phyloP scores from a whole-genome alignment of 1,140 invertebrate species.

The Melipona quadrifasciata region DNA sequence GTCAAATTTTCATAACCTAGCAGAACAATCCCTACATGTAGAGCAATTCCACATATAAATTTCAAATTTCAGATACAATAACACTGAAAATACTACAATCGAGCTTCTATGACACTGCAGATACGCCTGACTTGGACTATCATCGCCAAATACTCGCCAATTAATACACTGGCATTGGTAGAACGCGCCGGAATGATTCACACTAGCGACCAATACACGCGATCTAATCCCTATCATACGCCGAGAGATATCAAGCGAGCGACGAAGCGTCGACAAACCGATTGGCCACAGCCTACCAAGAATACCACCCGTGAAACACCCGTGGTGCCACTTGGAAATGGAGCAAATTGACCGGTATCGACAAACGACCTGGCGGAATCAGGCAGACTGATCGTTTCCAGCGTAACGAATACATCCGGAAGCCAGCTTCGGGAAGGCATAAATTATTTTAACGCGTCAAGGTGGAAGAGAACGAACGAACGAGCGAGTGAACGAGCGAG shows the following conservation, averaged over 20 bases:
- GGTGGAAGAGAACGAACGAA: constrained; percentile 26
- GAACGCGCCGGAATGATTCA: constrained; percentile 10
- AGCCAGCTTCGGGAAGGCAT: constrained; percentile 11
- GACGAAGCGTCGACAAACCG: not conserved
- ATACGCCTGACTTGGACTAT: not conserved
- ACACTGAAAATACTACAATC: not conserved
- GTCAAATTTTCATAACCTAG: no score
- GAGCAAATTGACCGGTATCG: not conserved
- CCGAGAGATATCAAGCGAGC: not conserved
- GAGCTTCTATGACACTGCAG: not conserved
- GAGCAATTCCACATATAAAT: no score
- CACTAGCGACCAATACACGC: no score
- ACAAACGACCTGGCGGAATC: not conserved
- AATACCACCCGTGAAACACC: not conserved
- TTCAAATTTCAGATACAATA: no score
- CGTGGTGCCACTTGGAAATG: not conserved
- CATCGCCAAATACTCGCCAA: not conserved
- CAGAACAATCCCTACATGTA: no score
- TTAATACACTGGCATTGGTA: not conserved
- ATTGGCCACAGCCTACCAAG: not conserved
- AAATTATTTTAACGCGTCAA: constrained; percentile 51
- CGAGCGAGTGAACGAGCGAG: constrained; percentile 6
- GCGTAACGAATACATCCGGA: constrained; percentile 13
- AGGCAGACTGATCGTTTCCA: not conserved
- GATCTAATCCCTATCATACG: not conserved